Conservation (phyloP, 1,140 invertebrate species). For the Anastrepha ludens region DNA sequence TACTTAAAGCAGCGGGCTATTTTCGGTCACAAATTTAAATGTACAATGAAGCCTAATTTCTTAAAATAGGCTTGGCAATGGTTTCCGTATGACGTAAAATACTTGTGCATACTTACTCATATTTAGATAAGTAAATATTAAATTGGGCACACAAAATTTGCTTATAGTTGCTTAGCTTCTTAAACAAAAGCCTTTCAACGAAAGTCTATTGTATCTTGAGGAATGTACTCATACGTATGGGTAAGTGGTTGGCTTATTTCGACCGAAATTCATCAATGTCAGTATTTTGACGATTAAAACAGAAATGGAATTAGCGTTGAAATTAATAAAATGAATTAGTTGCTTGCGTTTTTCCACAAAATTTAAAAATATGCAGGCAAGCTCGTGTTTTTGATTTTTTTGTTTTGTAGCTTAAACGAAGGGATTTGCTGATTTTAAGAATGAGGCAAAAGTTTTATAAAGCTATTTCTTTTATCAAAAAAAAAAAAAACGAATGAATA, state of each 20-base stretch:
- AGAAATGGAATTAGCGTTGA: background rate
- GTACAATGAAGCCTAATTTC: too few species aligned
- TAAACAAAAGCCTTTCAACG: too few species aligned
- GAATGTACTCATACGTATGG: background rate
- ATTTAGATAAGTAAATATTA: background rate
- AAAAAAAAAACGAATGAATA: too few species aligned
- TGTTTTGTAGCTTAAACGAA: too few species aligned
- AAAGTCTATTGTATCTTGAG: background rate
- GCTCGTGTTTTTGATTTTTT: too few species aligned
- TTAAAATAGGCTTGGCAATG: background rate
- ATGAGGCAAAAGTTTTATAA: too few species aligned
- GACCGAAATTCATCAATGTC: constrained; percentile 17
- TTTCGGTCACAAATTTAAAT: background rate
- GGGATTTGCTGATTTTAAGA: too few species aligned
- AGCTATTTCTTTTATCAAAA: too few species aligned
- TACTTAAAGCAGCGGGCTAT: background rate
- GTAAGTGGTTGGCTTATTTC: background rate
- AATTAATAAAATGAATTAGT: constrained; percentile 4
- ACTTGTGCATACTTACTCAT: background rate
- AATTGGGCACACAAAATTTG: too few species aligned
- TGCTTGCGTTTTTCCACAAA: background rate
- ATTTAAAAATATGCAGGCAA: too few species aligned
- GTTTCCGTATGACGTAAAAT: background rate
- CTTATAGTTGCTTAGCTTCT: background rate
- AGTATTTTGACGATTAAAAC: background rate